Base-by-base conservation (phyloP, 2,113 vertebrate genomes). In the Halcyon malimbica region DNA sequence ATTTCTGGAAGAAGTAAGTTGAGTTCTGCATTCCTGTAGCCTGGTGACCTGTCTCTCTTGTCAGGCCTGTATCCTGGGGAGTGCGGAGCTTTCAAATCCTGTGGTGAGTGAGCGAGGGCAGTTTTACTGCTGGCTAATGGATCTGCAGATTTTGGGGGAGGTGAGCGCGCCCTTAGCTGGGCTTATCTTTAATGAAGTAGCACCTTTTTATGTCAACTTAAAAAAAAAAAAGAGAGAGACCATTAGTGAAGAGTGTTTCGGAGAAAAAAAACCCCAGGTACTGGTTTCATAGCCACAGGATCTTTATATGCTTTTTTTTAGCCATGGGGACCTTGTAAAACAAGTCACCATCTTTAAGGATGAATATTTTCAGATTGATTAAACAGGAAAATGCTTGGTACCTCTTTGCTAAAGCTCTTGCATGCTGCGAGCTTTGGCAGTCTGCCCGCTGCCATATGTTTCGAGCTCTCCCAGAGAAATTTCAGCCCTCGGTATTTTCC, bases 1-100 rank as follows among this genome's bases (percentile, higher is more conserved):
- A n/a, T 90, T 95, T 96, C 89, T 96, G 65, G 96, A 94, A 94
- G 94, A 94, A 93, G 80, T 56, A 80, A 94, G 60, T 35, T 13
- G 82, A 26, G 71, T 94, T 97, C 88, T 78, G 62, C 60, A 6
- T 84, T 92, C 65, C 56, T 17, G 2, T 64, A 46, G 65, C 71
- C 91, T 65, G 86, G 86, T 8, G 16, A 39, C 44, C 23, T 56
- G 89, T 60, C 33, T 94, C 11, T 74, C 42, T 48, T 80, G 57
- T 35, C 53, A 53, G 51, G 26, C 20, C 13, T 29, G 31, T 59
- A 1, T 33, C 13, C 17, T 29, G 42, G 24, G 46, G 46, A 44
- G 37, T 41, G 54, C 48, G 73, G 95, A 97, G 64, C 84, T 95
- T 84, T 94, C 75, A 44, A 54, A 78, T 93, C 85, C 53, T 37